Evolutionary conservation across 2,113 vertebrate species (phyloP).

Genomic region (Oplegnathus fasciatus): DNA sequence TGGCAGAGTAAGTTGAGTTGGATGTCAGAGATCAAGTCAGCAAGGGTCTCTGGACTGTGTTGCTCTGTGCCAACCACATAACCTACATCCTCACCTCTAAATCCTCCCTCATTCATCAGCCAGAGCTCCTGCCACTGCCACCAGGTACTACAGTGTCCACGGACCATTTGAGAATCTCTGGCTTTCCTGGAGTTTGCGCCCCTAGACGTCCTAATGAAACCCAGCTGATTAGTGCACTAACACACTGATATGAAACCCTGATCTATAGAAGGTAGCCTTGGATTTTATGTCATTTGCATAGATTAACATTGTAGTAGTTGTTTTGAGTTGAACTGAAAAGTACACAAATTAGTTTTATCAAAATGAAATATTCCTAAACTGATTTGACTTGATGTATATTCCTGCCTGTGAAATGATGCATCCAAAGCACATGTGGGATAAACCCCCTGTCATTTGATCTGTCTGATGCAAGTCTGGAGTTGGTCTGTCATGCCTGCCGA

Average conservation of each 20-base stretch:
- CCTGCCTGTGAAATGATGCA: conserved; percentile 6
- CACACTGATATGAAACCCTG: neutral
- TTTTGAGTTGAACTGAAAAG: neutral
- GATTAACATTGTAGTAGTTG: neutral
- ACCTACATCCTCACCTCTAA: neutral
- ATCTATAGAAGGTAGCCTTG: neutral
- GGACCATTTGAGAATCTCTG: conserved; percentile 50
- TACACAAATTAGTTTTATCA: neutral
- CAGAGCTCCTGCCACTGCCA: conserved; percentile 13
- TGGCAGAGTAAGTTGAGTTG: neutral
- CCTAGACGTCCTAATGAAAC: conserved; percentile 48
- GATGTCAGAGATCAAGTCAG: conserved; percentile 59
- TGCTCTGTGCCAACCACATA: conserved; percentile 14
- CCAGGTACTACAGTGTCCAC: conserved; percentile 37
- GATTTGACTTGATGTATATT: conserved; percentile 7
- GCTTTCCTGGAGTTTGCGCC: conserved; percentile 41
- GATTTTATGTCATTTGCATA: neutral
- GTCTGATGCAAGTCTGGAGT: conserved; percentile 43
- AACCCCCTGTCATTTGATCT: conserved; percentile 44
- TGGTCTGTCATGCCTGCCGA: conserved; percentile 49
- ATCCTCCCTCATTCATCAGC: conserved; percentile 7
- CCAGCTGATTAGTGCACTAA: conserved; percentile 42
- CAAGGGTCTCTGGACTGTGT: conserved; percentile 18
- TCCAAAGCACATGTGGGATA: conserved; percentile 37
- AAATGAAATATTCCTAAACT: neutral